Conservation (phyloP, 2,888 invertebrate genomes). For the Macaria liturata region DNA sequence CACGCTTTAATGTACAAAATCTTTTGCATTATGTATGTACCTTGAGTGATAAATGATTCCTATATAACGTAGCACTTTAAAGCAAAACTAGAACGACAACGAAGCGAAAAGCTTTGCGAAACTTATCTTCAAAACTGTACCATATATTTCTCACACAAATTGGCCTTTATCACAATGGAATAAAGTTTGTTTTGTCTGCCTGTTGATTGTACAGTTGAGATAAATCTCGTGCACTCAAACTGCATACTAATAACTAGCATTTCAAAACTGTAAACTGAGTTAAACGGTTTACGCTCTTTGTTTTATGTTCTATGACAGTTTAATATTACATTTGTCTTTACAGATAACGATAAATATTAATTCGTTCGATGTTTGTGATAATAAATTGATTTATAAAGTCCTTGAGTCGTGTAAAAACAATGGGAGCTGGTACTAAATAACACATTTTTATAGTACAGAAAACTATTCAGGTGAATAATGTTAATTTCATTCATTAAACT, state of each 20-base stretch:
- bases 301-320: constrained; percentile 18
- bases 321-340: constrained; percentile 1
- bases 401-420: no score
- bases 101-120: constrained; percentile 1
- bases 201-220: constrained; percentile 8
- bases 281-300: constrained; percentile 15
- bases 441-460: no score
- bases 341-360: background rate
- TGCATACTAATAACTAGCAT: constrained; percentile 24
- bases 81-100: no score
- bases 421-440: no score
- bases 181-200: constrained; percentile 7
- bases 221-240: constrained; percentile 20
- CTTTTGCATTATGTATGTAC: no score
- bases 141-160: background rate
- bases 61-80: no score
- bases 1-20: no score
- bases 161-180: constrained; percentile 4
- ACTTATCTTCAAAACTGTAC: constrained; percentile 4
- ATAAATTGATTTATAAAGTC: no score
- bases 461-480: no score
- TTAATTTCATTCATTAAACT: no score
- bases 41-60: no score
- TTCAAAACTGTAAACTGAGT: constrained; percentile 15
- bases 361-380: background rate